Evolutionary conservation across 1,140 invertebrate genomes (phyloP).

Genomic region (Atta cephalotes): DNA sequence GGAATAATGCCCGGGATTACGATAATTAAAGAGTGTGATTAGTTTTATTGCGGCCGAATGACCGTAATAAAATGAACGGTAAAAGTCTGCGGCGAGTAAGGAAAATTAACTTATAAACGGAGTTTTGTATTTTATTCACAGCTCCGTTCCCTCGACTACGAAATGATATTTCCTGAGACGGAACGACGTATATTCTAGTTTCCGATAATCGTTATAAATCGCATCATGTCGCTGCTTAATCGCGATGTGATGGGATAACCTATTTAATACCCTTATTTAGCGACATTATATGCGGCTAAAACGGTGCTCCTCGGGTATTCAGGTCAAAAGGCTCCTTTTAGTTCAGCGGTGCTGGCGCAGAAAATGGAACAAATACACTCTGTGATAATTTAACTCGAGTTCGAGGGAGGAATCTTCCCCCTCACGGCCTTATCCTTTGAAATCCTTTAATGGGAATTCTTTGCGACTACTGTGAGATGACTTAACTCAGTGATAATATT

Average conservation of each 20-base stretch:
- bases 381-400: slow-evolving; percentile 67
- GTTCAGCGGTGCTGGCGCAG: background rate
- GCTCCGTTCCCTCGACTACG: background rate
- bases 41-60: slow-evolving; percentile 51
- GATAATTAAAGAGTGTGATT: slow-evolving; percentile 61
- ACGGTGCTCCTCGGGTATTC: slow-evolving; percentile 10
- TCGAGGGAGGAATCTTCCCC: background rate
- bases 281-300: slow-evolving; percentile 57
- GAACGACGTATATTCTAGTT: background rate
- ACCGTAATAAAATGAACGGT: slow-evolving; percentile 46
- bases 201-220: slow-evolving; percentile 54
- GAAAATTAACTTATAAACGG: slow-evolving; percentile 56
- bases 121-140: slow-evolving; percentile 29
- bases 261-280: slow-evolving; percentile 53
- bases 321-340: slow-evolving; percentile 55
- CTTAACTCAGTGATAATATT: slow-evolving; percentile 74
- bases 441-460: slow-evolving; percentile 73
- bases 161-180: slow-evolving; percentile 21
- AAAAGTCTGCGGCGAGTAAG: slow-evolving; percentile 23
- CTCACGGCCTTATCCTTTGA: slow-evolving; percentile 66
- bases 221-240: slow-evolving; percentile 45
- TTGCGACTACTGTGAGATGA: slow-evolving; percentile 60
- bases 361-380: slow-evolving; percentile 57
- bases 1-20: slow-evolving; percentile 59
- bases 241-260: slow-evolving; percentile 41